These are phyloP conservation scores for Hydrotaea cyrtoneurina DNA, from an alignment of 2,888 invertebrate genomes.

Conservation along the genomic window DNA sequence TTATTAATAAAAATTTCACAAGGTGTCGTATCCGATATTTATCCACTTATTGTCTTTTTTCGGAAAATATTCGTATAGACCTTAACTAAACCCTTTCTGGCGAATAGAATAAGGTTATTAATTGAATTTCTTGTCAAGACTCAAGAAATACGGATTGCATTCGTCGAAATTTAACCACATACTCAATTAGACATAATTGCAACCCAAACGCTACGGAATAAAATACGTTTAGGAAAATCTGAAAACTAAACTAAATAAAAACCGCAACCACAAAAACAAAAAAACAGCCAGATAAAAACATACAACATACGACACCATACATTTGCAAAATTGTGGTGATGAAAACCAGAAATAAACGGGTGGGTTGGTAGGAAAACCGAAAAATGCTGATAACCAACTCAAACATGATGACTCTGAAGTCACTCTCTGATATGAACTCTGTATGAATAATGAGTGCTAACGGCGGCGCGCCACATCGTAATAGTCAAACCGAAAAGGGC, in stretches of 20 bases:
- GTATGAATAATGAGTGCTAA: not conserved
- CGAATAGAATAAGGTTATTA: too few species aligned
- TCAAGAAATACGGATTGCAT: too few species aligned
- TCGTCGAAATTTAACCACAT: too few species aligned
- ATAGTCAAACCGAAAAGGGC: constrained; percentile 13
- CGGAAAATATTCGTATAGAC: too few species aligned
- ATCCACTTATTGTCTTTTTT: too few species aligned
- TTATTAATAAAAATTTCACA: too few species aligned
- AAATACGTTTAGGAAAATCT: not conserved
- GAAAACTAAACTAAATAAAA: not conserved
- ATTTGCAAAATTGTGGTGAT: not conserved
- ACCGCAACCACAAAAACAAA: not conserved
- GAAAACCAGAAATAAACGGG: constrained; percentile 9
- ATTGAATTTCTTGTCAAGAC: too few species aligned
- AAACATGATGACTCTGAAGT: constrained; percentile 19
- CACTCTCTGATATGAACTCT: not conserved
- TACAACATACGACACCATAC: not conserved
- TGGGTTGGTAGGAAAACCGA: not conserved
- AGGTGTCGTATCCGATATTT: too few species aligned
- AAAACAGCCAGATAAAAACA: not conserved
- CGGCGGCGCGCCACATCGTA: not conserved
- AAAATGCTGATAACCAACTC: constrained; percentile 11
- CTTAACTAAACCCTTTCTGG: too few species aligned
- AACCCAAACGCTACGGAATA: not conserved
- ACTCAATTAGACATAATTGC: not conserved